Evolutionary conservation across 2,888 invertebrate genomes (phyloP), one percentile per base, ranked within the genome.

Genomic region (Aphodius granarius): DNA sequence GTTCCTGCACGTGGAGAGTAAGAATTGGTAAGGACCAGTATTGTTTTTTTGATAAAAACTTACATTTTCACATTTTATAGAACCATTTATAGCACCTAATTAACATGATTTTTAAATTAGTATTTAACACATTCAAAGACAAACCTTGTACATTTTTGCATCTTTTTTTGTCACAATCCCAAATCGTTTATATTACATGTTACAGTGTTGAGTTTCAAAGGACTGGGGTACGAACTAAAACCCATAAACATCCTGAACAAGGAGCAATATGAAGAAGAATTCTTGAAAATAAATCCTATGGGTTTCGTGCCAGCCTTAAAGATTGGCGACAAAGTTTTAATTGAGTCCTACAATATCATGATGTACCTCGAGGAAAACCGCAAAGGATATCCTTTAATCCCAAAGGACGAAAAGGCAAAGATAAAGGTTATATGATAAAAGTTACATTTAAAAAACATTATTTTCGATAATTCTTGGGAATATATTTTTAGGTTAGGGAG

Each of bases 301-400:
- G 68, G 68, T 5, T 68, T 68, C 20, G 68, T 68, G 3, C 68
- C 68, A 5, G 68, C 68, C n/a, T 20, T 68, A 9, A 68, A 68
- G 16, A 15, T 68, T 18, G n/a, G 21, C 68, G 68, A 68, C 20
- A n/a, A 22, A 13, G 68, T 68, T 68, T 68, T 68, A 22, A 68
- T 68, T 9, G 68, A 68, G 13, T 68, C 68, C 3, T 68, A 68
- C 21, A 68, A 68, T 68, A 68, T 68, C 22, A 68, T 68, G 68
- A 68, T 68, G 20, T 68, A 68, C n/a, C 20, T 68, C 20, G 68
- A 68, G 21, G 68, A 68, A 68, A 68, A 68, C 13, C 68, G 68
- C 22, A 19, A n/a, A 5, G 68, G 68, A 68, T 68, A 68, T 20
- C n/a, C 20, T 15, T 20, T 68, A 68, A 68, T 68, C 16, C 68